Conservation (phyloP, 2,888 invertebrate species). For the Silvanus unidentatus region DNA sequence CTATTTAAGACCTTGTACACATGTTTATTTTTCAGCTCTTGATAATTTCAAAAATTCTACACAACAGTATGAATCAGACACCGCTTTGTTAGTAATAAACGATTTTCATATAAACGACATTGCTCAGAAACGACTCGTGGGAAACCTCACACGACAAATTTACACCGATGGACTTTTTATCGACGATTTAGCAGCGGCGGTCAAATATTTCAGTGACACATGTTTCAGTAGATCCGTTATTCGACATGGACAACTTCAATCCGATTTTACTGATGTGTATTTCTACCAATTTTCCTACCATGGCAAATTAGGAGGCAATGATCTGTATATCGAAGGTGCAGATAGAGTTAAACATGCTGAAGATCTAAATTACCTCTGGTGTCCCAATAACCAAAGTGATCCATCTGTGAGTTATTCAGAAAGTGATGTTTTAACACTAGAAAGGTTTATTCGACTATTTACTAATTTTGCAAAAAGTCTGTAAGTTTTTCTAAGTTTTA, state of each 20-base stretch:
- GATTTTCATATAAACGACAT: conserved; percentile 20
- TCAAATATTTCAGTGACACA: conserved; percentile 10
- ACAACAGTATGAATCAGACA: neutral
- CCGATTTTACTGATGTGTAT: too few relatives aligned
- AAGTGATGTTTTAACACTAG: too few relatives aligned
- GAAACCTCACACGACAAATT: conserved; percentile 16
- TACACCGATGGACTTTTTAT: conserved; percentile 17
- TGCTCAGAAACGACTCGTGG: conserved; percentile 7
- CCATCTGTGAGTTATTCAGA: too few relatives aligned
- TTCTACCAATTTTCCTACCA: too few relatives aligned
- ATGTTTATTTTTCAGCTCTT: neutral
- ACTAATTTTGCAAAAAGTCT: too few relatives aligned
- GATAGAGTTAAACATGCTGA: conserved; percentile 23
- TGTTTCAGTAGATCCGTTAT: neutral
- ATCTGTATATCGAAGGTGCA: too few relatives aligned
- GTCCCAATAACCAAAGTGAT: too few relatives aligned
- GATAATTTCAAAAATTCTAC: neutral
- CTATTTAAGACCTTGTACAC: too few relatives aligned
- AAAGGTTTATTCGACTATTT: too few relatives aligned
- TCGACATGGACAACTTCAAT: conserved; percentile 14
- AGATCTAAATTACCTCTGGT: conserved; percentile 18
- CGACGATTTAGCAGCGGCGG: conserved; percentile 13
- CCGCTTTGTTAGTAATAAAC: neutral
- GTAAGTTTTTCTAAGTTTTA: conserved; percentile 33
- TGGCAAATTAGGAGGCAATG: too few relatives aligned